These are phyloP conservation scores for Porites lutea DNA, from an alignment of 64 coral and sea anemone genomes.

Conservation along the genomic window DNA sequence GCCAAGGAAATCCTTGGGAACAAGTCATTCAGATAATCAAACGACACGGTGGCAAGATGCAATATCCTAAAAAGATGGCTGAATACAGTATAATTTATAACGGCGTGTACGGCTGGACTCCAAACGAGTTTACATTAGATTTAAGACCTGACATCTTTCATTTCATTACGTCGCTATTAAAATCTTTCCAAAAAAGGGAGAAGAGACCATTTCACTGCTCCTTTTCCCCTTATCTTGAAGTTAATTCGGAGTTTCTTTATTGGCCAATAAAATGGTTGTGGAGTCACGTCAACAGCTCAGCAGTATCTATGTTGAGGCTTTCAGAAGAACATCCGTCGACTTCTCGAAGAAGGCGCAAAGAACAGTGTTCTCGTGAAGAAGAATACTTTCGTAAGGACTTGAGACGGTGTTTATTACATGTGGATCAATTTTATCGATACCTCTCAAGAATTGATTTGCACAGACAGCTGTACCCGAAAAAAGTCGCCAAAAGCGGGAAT, in stretches of 20 bases:
- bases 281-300: too few relatives aligned
- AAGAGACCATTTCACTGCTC: not conserved
- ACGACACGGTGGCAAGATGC: not conserved
- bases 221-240: too few relatives aligned
- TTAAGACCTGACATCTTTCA: too few relatives aligned
- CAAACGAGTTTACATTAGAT: not conserved
- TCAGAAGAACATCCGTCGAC: not conserved
- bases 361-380: too few relatives aligned
- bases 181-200: not conserved
- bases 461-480: too few relatives aligned
- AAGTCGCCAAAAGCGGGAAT: too few relatives aligned
- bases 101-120: not conserved
- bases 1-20: not conserved
- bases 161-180: not conserved
- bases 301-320: too few relatives aligned
- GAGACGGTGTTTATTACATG: not conserved
- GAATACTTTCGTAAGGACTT: too few relatives aligned
- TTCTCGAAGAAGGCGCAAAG: not conserved
- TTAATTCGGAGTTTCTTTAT: too few relatives aligned
- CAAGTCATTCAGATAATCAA: not conserved
- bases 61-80: not conserved
- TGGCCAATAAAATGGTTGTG: too few relatives aligned
- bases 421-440: not conserved
- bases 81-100: not conserved
- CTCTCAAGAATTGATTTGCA: not conserved